A percentile compares a stretch with the other conserved stretches of the same genome.
Conservation (phyloP, 2,888 invertebrate genomes). For the Galerucella pusilla region DNA sequence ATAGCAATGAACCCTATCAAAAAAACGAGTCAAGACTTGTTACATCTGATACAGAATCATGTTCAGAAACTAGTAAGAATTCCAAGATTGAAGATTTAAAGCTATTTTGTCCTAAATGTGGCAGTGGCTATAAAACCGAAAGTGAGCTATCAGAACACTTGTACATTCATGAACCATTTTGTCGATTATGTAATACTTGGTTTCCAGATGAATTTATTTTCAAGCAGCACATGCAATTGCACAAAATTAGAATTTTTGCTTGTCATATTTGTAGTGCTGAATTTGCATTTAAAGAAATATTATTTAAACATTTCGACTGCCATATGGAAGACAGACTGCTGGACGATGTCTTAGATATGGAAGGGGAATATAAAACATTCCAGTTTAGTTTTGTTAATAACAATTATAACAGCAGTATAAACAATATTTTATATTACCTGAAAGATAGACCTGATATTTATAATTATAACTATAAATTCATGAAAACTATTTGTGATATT, state of each 20-base stretch:
- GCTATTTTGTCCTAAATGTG: slow-evolving; percentile 53
- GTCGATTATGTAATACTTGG: slow-evolving; percentile 52
- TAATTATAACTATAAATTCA: slow-evolving; percentile 45
- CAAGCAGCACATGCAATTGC: slow-evolving; percentile 52
- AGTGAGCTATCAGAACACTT: slow-evolving; percentile 51
- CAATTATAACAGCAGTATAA: slow-evolving; percentile 49
- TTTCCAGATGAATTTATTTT: slow-evolving; percentile 47
- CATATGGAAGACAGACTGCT: slow-evolving; percentile 54
- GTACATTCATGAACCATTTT: slow-evolving; percentile 52
- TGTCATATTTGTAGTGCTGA: slow-evolving; percentile 55
- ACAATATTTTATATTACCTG: slow-evolving; percentile 51
- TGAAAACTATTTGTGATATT: slow-evolving; percentile 53
- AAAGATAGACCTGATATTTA: slow-evolving; percentile 45
- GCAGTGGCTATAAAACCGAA: slow-evolving; percentile 52
- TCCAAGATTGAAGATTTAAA: slow-evolving; percentile 45
- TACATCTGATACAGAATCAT: slow-evolving; percentile 55
- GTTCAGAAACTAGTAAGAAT: slow-evolving; percentile 51
- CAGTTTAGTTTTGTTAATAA: slow-evolving; percentile 42
- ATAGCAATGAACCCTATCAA: slow-evolving; percentile 28
- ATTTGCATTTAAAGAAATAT: slow-evolving; percentile 48
- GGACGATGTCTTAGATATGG: slow-evolving; percentile 55
- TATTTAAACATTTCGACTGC: slow-evolving; percentile 51
- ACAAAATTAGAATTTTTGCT: slow-evolving; percentile 51
- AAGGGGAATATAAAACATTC: slow-evolving; percentile 50
- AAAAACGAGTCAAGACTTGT: slow-evolving; percentile 44